Conservation (phyloP, 2,797 vertebrate species). For the Coregonus suidteri region DNA sequence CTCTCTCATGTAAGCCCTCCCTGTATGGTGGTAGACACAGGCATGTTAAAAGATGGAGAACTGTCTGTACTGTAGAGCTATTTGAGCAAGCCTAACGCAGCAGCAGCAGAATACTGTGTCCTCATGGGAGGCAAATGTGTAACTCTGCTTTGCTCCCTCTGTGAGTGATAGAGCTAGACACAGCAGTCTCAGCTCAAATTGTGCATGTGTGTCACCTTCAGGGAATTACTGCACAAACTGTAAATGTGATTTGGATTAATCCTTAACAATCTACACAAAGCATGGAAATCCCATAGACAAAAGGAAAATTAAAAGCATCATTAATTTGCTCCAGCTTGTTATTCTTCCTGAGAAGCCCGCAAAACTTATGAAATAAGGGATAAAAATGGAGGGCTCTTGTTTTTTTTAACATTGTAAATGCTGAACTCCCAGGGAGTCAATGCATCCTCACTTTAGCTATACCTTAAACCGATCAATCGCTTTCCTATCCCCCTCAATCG, state of each 20-base stretch:
- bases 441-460: constrained; percentile 49
- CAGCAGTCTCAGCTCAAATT: constrained; percentile 15
- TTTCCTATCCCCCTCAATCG: constrained; percentile 12
- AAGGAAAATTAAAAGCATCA: constrained; percentile 10
- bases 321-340: constrained; percentile 39
- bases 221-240: constrained; percentile 45
- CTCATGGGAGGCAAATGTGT: constrained; percentile 32
- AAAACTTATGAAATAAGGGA: constrained; percentile 44
- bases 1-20: constrained; percentile 15
- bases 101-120: background rate
- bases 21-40: constrained; percentile 11
- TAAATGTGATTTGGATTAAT: constrained; percentile 61
- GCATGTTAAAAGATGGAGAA: constrained; percentile 18
- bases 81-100: constrained; percentile 22
- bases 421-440: constrained; percentile 28
- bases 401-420: constrained; percentile 18
- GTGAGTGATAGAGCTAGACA: background rate
- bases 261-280: constrained; percentile 43
- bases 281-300: constrained; percentile 33
- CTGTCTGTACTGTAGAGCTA: background rate
- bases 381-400: constrained; percentile 33
- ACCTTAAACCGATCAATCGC: constrained; percentile 39
- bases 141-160: constrained; percentile 31
- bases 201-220: constrained; percentile 38
- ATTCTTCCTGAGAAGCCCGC: constrained; percentile 5